These are phyloP conservation scores for Embiotoca jacksoni DNA, from an alignment of 2,113 vertebrate species.

Conservation along the genomic window DNA sequence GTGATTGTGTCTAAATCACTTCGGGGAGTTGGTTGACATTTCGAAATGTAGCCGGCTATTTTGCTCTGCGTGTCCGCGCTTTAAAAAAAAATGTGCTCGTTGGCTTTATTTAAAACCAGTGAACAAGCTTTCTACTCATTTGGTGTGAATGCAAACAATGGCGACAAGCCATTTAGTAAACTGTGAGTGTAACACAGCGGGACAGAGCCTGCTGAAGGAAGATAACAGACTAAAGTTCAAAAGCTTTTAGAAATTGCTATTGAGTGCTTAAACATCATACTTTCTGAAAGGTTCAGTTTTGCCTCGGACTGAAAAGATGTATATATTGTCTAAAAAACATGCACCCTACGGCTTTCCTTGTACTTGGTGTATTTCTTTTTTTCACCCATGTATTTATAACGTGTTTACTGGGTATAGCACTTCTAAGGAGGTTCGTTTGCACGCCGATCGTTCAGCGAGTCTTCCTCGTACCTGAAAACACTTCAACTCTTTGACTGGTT, in stretches of 20 bases:
- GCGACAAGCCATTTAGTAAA: slow-evolving; percentile 59
- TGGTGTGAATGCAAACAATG: slow-evolving; percentile 55
- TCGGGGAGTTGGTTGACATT: slow-evolving; percentile 69
- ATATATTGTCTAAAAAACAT: not conserved
- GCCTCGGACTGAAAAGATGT: not conserved
- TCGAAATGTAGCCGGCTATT: slow-evolving; percentile 32
- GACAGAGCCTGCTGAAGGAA: slow-evolving; percentile 53
- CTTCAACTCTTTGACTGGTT: not conserved
- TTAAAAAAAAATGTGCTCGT: slow-evolving; percentile 40
- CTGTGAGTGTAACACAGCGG: slow-evolving; percentile 19
- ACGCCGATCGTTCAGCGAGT: not conserved
- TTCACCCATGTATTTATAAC: not conserved
- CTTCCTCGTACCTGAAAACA: slow-evolving; percentile 3
- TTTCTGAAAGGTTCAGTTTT: not conserved
- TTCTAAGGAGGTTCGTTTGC: not conserved
- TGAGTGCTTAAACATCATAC: slow-evolving; percentile 6
- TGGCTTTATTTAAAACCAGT: slow-evolving; percentile 33
- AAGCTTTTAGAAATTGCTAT: slow-evolving; percentile 25
- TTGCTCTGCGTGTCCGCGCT: slow-evolving; percentile 10
- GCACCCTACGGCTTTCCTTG: slow-evolving; percentile 12
- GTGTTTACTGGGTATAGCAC: not conserved
- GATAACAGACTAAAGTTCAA: slow-evolving; percentile 47
- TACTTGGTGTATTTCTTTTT: not conserved
- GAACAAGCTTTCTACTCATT: slow-evolving; percentile 52
- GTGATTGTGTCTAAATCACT: slow-evolving; percentile 40